Evolutionary conservation across 1,140 invertebrate genomes (phyloP).

Genomic region (Pygmarrhopalites habei): DNA sequence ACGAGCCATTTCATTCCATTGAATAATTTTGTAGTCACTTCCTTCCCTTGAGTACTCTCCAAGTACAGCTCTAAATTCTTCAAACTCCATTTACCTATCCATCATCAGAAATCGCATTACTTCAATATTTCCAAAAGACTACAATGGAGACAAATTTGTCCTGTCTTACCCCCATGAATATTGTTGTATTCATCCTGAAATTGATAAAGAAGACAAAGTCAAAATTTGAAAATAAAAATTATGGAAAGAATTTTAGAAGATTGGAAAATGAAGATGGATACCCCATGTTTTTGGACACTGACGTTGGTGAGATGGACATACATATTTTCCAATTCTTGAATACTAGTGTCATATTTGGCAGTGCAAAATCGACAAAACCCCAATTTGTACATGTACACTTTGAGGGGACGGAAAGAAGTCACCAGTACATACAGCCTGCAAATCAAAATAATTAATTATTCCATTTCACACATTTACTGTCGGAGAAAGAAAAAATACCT

Average conservation of each 20-base stretch:
- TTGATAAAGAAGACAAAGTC: neutral
- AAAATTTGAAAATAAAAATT: neutral
- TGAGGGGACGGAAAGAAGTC: constrained; percentile 75
- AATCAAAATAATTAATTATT: constrained; percentile 45
- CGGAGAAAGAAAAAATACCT: neutral
- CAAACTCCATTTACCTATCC: constrained; percentile 90
- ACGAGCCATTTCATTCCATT: constrained; percentile 82
- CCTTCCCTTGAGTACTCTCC: constrained; percentile 82
- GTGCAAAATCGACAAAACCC: constrained; percentile 83
- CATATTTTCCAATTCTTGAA: constrained; percentile 72
- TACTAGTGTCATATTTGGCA: constrained; percentile 63
- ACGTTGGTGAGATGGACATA: constrained; percentile 83
- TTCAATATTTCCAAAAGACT: no score
- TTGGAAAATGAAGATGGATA: no score
- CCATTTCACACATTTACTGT: no score
- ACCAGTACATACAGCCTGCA: constrained; percentile 78
- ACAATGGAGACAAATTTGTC: no score
- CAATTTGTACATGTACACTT: constrained; percentile 63
- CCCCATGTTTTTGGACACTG: constrained; percentile 78
- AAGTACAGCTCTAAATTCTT: constrained; percentile 83
- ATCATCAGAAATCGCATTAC: no score
- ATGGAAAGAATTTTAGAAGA: no score
- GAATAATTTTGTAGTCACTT: constrained; percentile 74
- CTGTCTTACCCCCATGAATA: constrained; percentile 84
- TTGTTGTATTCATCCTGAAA: constrained; percentile 85